Conservation (phyloP, 2,797 vertebrate genomes). For the Micrastur ruficollis region DNA sequence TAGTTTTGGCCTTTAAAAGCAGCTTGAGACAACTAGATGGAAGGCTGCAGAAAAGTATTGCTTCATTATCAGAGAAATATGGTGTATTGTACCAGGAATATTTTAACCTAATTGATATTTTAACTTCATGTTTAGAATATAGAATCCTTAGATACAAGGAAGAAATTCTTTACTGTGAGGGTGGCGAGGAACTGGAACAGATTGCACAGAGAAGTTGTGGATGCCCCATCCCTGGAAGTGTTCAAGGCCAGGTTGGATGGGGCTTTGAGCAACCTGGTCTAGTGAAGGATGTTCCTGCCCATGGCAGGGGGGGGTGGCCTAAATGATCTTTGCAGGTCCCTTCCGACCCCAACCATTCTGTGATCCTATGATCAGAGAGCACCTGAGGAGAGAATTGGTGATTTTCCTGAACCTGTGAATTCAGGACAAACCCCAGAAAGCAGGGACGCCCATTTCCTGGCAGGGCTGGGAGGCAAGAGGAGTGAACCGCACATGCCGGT, state of each 20-base stretch:
- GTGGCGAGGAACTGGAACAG: too few relatives aligned
- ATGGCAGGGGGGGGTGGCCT: rapidly evolving
- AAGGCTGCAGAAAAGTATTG: neutral
- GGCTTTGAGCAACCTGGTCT: too few relatives aligned
- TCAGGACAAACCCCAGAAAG: neutral
- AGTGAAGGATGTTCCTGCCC: neutral
- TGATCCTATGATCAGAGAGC: neutral
- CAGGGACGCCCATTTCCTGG: neutral
- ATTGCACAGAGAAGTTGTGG: too few relatives aligned
- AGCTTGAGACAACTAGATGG: neutral
- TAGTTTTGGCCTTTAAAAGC: neutral
- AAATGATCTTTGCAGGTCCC: neutral
- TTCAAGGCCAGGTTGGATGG: too few relatives aligned
- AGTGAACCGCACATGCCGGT: neutral
- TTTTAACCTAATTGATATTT: neutral
- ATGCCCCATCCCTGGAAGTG: too few relatives aligned
- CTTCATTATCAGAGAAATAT: neutral
- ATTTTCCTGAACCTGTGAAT: neutral
- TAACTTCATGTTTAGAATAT: neutral
- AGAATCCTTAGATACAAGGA: neutral
- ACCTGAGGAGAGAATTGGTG: neutral
- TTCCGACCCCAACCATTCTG: neutral
- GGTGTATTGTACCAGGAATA: neutral
- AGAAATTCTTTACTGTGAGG: too few relatives aligned
- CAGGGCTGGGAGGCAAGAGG: neutral